phyloP scores from a whole-genome alignment of 2,113 vertebrate species.

The Atlantisia rogersi region DNA sequence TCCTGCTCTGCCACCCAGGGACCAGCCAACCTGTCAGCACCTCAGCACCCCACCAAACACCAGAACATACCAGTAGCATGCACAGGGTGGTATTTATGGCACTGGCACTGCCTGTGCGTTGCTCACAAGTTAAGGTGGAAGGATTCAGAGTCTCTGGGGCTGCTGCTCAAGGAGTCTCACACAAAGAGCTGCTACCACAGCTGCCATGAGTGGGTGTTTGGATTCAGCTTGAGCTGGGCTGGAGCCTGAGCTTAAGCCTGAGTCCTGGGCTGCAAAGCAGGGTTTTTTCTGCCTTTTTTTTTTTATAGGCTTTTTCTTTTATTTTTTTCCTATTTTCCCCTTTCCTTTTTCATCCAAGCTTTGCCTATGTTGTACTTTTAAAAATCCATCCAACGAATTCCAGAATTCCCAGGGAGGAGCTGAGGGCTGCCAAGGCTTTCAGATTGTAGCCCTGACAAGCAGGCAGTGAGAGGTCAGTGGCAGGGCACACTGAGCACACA shows the following conservation, averaged over 20 bases:
- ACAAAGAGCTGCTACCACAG: background rate
- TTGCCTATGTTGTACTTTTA: background rate
- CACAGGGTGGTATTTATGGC: background rate
- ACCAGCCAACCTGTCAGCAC: background rate
- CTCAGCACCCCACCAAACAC: background rate
- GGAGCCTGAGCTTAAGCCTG: too few relatives aligned
- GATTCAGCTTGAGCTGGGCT: too few relatives aligned
- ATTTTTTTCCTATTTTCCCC: background rate
- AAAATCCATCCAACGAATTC: background rate
- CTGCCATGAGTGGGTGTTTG: too few relatives aligned
- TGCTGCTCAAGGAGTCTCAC: background rate
- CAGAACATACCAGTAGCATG: background rate
- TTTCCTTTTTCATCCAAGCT: background rate
- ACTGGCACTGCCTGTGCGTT: background rate
- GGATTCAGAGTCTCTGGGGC: background rate
- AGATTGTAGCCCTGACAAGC: background rate
- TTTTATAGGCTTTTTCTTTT: background rate
- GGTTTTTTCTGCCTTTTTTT: rapidly evolving
- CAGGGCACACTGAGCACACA: background rate
- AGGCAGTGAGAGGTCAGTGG: background rate
- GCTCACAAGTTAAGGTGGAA: background rate
- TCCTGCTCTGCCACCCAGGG: background rate
- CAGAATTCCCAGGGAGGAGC: background rate
- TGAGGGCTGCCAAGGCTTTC: background rate
- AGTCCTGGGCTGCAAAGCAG: background rate